Evolutionary conservation across 2,888 invertebrate genomes (phyloP).

Genomic region (Keiferia lycopersicella): DNA sequence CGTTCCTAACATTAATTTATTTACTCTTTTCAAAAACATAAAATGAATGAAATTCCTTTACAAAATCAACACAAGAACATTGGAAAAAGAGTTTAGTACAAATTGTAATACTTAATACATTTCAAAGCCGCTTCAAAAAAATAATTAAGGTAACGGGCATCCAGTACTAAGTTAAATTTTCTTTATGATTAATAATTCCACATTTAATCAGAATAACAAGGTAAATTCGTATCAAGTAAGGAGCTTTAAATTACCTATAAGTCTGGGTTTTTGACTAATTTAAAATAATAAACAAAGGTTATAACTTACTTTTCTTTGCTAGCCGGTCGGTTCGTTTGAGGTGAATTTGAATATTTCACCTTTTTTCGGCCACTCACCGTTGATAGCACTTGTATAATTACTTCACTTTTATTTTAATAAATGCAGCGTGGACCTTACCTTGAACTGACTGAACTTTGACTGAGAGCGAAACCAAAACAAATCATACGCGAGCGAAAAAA

Average conservation of each 20-base stretch:
- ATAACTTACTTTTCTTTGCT: constrained; percentile 3
- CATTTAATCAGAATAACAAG: not conserved
- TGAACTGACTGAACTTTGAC: not conserved
- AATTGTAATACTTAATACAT: constrained; percentile 1
- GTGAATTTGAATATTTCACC: constrained; percentile 19
- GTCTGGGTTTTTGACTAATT: not conserved
- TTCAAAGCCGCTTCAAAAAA: not conserved
- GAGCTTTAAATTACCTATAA: not conserved
- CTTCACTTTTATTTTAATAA: not conserved
- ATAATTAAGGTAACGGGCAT: constrained; percentile 1
- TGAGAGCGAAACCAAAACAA: not conserved
- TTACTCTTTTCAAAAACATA: not conserved
- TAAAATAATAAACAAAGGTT: not conserved
- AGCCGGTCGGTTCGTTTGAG: constrained; percentile 4
- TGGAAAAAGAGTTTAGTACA: not conserved
- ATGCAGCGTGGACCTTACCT: not conserved
- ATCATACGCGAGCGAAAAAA: too few relatives aligned
- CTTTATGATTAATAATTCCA: too few relatives aligned
- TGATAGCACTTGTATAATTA: not conserved
- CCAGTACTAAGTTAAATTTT: not conserved
- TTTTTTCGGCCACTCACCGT: not conserved
- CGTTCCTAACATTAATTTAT: not conserved
- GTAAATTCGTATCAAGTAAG: not conserved
- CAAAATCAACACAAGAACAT: not conserved
- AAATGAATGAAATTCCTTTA: not conserved